Base-by-base conservation (phyloP, 2,113 vertebrate genomes). In the Caranx ignobilis region DNA sequence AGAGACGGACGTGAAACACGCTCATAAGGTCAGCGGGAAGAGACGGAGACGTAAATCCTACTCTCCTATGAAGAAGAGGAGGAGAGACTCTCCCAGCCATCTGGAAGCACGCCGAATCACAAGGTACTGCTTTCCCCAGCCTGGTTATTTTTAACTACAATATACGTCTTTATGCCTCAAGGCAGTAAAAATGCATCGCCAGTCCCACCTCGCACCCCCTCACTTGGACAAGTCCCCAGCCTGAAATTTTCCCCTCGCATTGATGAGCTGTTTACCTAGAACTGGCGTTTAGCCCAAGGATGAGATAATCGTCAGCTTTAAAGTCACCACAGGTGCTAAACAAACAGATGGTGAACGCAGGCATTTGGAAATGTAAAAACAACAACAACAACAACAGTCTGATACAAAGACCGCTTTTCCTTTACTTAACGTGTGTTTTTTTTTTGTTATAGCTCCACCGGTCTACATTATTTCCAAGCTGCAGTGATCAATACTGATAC, bases 11-110 rank as follows among this genome's bases (percentile, higher is more conserved):
- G 84, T 77, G 0, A 95, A 95, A 43, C 88, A 91, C 3, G 89
- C 92, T 26, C 93, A 92, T 0, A 94, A 94, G 70, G 88, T 93
- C 11, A 93, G 95, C 31, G 92, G 94, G 2, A 95, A 94, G 72
- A 92, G 92, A 18, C 90, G 86, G 71, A 93, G 96, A 35, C 94
- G 95, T 2, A 90, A 94, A 60, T 97, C 96, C 60, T 97, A 97
- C 68, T 97, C 98, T 0, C 98, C 98, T 4, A 95, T 99, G 94
- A 96, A 95, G 89, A 99, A 99, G 59, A 95, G 97, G 77, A 94
- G 98, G 89, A 96, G 97, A 94, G 97, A 99, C 91, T 99, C 98
- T 1, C 98, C 98, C 2, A 99, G 98, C 84, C 98, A 99, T 91
- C 95, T 99, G 1, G 98, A 99, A 89, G 97, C 98, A 4, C 94